Base-by-base conservation (phyloP, 2,888 invertebrate genomes). In the Malthinus seriepunctatus region DNA sequence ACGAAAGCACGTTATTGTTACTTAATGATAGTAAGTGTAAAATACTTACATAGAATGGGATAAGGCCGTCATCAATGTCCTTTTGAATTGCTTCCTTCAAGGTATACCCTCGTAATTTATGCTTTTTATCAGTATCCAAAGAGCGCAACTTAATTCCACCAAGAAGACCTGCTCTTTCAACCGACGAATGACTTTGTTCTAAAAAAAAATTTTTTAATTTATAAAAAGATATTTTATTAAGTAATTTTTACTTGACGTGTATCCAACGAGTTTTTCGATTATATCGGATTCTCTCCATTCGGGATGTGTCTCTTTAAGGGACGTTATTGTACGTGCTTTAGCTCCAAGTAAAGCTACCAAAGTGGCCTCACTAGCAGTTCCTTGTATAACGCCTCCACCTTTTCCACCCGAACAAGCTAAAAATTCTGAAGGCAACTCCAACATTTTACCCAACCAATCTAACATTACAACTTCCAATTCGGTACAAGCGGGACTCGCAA, bases 361-460 rank as follows among this genome's bases (percentile, higher is more conserved):
- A 0, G 95, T 96, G 4, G 96, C 94, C 77, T 97, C 97, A 74
- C 95, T 95, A 33, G 97, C 97, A 0, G 97, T 95, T 51, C 95
- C 93, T 83, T 95, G 87, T 67, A 95, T 94, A 7, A 95, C 93
- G 8, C 93, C 93, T n/a, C 91, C 62, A 7, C 62, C 62, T 54
- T 91, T 93, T 56, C 89, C 90, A 0, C 92, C 93, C 0, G 83
- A 83, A 63, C 88, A 85, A 1, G 93, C 90, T 47, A 97, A 80
- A 79, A 97, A 97, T 67, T 87, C 86, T 11, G 88, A 82, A 0
- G 97, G 97, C 4, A 97, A 81, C 1, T 90, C 89, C 52, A 97
- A 75, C 89, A 96, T 91, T 81, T 95, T 93, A 39, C 94, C 97
- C 66, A 97, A 79, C 97, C 97, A 97, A 79, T 97, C 95, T 73